Percentiles rank a stretch among this genome's conserved stretches.
These are phyloP conservation scores for Leptoteleia sp. DNA, from an alignment of 1,140 invertebrate genomes.

Conservation along the genomic window DNA sequence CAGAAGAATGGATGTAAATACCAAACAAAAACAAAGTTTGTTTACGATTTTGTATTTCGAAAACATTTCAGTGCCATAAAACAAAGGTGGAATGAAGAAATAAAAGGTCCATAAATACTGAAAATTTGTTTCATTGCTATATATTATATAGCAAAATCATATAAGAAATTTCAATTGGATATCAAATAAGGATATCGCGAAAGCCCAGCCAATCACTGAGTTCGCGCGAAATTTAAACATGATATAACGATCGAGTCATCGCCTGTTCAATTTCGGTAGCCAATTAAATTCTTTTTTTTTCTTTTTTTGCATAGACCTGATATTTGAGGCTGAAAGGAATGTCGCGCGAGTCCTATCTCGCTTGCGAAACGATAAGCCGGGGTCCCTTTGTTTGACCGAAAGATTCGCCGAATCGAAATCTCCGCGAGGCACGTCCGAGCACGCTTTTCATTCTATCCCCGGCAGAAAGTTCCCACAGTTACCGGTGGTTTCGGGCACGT, in stretches of 20 bases:
- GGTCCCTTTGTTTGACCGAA: constrained; percentile 52
- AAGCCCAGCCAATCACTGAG: not conserved
- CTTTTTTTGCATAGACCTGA: not conserved
- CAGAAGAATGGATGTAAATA: too few species aligned
- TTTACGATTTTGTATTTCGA: too few species aligned
- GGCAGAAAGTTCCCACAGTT: constrained; percentile 21
- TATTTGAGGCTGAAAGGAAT: constrained; percentile 9
- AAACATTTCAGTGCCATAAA: too few species aligned
- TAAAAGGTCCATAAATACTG: too few species aligned
- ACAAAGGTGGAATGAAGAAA: too few species aligned
- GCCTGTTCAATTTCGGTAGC: not conserved
- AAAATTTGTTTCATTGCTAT: too few species aligned
- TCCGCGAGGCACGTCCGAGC: constrained; percentile 43
- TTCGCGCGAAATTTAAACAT: constrained; percentile 17
- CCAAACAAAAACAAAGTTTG: too few species aligned
- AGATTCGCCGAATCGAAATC: constrained; percentile 58
- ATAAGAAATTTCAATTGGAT: not conserved
- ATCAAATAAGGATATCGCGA: not conserved
- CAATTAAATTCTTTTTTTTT: constrained; percentile 29
- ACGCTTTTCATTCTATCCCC: constrained; percentile 58
- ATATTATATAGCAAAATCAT: not conserved
- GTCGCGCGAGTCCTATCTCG: constrained; percentile 12
- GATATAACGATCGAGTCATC: not conserved
- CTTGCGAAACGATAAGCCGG: constrained; percentile 34
- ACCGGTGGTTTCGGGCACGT: not conserved